Percentiles rank a stretch among this genome's conserved stretches.
phyloP scores from a whole-genome alignment of 2,888 invertebrate genomes.

The Leptarthrus brevirostris region DNA sequence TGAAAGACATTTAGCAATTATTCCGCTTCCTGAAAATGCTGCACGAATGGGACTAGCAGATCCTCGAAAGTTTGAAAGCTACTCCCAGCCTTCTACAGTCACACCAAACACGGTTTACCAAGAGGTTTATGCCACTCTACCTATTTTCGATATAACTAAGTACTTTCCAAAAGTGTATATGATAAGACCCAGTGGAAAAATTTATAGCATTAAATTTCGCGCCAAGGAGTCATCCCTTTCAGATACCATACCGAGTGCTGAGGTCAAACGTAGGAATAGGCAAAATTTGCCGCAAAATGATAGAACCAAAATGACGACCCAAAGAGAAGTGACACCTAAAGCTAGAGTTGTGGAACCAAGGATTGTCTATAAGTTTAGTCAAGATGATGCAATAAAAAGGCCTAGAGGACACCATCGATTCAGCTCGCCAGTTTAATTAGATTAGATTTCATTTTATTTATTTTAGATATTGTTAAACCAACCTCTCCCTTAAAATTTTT shows the following conservation, averaged over 20 bases:
- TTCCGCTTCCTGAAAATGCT: not conserved
- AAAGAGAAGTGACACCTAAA: not conserved
- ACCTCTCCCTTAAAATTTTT: too few relatives aligned
- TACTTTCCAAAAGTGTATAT: conserved; percentile 50
- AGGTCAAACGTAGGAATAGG: not conserved
- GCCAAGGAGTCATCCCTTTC: not conserved
- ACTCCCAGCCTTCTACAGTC: not conserved
- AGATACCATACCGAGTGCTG: not conserved
- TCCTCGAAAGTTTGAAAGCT: not conserved
- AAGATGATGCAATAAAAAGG: conserved; percentile 15
- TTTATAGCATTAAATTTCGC: conserved; percentile 48
- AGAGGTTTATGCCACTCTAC: conserved; percentile 17
- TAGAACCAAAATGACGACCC: not conserved
- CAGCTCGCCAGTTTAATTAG: not conserved
- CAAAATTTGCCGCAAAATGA: not conserved
- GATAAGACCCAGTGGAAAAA: conserved; percentile 50
- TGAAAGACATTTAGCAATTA: not conserved
- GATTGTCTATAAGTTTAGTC: conserved; percentile 15
- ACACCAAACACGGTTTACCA: not conserved
- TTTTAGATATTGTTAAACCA: not conserved
- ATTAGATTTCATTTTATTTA: not conserved
- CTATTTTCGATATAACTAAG: conserved; percentile 50
- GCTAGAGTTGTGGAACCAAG: not conserved
- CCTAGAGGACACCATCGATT: not conserved
- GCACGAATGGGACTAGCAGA: not conserved